Base-by-base conservation (phyloP, 2,888 invertebrate species). In the Erebia ligea region DNA sequence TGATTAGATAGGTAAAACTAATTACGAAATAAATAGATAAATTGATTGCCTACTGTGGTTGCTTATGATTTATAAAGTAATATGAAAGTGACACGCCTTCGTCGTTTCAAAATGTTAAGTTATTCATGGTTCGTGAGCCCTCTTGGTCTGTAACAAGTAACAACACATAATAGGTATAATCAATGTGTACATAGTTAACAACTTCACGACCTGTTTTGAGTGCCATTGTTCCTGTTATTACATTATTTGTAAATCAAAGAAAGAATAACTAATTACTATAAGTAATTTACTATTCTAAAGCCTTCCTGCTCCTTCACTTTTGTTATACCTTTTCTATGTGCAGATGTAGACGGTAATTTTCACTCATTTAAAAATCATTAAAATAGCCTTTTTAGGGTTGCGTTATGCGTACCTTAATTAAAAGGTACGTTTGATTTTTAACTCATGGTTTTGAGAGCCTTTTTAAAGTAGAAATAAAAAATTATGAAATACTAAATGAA, bases 41-140 rank as follows among this genome's bases (percentile, higher is more conserved):
- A 68, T 34, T 34, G 0, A 34, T 62, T 68, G 42, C 45, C 56
- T 40, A 42, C 42, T 19, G 34, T 25, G 54, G 52, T 54, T 65
- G 66, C 61, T 70, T 61, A 56, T 61, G 69, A 61, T 70, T 70
- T 66, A 58, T 64, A 56, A 66, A 66, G 65, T 61, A 59, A 56
- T 61, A 68, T n/a, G 56, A 71, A 57, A 66, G 68, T 59, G 68
- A 65, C 61, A 71, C 65, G 71, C 68, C 65, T 61, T 64, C 54
- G 17, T 58, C 45, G 45, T 71, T 68, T 68, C 50, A 66, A 66
- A 68, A 66, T 68, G 61, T 66, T 68, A 71, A 68, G 62, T 68
- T 68, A 71, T 68, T 65, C 72, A 67, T 69, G 66, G 48, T 63
- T 64, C 58, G 69, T 67, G 67, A 67, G 67, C 67, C 57, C 68